These are phyloP conservation scores for Varanus salvator DNA, from an alignment of 2,113 vertebrate species.

Conservation along the genomic window DNA sequence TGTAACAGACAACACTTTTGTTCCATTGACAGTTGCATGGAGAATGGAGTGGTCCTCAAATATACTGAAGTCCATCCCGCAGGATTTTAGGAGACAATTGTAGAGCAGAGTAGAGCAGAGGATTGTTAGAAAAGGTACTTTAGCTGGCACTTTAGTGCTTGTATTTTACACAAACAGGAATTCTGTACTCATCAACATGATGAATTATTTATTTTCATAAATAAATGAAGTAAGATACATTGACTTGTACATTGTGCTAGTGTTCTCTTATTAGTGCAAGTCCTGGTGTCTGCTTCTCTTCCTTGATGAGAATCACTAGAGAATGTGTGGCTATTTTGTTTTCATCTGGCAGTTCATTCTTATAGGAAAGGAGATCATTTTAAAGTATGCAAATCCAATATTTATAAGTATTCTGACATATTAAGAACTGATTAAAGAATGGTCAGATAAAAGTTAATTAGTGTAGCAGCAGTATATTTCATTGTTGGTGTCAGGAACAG, in stretches of 20 bases:
- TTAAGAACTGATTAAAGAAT: background rate
- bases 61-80: background rate
- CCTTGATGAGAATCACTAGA: background rate
- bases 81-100: background rate
- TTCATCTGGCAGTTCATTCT: conserved; percentile 14
- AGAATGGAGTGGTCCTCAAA: background rate
- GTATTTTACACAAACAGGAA: background rate
- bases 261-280: background rate
- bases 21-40: background rate
- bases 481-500: background rate
- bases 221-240: too few relatives aligned
- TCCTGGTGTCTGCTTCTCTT: background rate
- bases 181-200: background rate
- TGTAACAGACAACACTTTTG: background rate
- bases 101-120: background rate
- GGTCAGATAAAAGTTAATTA: background rate
- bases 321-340: background rate
- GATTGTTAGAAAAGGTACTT: background rate
- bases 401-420: background rate
- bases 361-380: background rate
- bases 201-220: too few relatives aligned
- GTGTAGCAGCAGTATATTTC: background rate
- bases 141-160: background rate
- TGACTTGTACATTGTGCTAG: background rate
- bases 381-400: background rate